Conservation (phyloP, 2,797 vertebrate species). For the Liasis olivaceus region DNA sequence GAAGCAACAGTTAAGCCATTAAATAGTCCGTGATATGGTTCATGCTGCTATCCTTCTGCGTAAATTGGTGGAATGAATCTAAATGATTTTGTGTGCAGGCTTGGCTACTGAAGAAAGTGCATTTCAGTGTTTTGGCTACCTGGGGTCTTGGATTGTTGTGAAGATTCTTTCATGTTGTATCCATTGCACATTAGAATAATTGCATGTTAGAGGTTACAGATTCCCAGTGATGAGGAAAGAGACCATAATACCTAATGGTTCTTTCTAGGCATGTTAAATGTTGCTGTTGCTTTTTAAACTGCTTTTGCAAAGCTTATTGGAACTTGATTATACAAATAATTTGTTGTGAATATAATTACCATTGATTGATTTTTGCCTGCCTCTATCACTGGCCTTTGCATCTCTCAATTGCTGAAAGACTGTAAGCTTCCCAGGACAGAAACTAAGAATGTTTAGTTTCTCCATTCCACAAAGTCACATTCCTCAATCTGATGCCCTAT, state of each 20-base stretch:
- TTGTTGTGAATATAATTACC: not conserved
- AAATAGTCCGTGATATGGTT: not conserved
- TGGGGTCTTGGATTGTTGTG: not conserved
- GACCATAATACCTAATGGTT: not conserved
- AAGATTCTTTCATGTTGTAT: slow-evolving; percentile 22
- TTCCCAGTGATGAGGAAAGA: not conserved
- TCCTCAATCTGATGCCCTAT: not conserved
- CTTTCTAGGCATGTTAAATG: not conserved
- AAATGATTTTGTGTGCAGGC: not conserved
- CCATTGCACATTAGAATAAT: slow-evolving; percentile 15
- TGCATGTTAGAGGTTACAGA: not conserved
- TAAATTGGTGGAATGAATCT: not conserved
- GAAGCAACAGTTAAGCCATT: slow-evolving; percentile 3
- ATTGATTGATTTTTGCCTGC: not conserved
- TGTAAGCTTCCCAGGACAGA: not conserved
- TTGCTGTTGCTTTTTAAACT: not conserved
- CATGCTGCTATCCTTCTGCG: not conserved
- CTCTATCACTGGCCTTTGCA: not conserved
- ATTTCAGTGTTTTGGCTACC: slow-evolving; percentile 43
- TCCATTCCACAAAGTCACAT: not conserved
- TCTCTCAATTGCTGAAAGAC: not conserved
- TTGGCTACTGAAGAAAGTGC: not conserved
- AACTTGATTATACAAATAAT: not conserved
- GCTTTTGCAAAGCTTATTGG: not conserved
- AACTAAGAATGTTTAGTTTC: not conserved